These are phyloP conservation scores for Otocyon megalotis DNA, from an alignment of 2,113 vertebrate species.

Conservation along the genomic window DNA sequence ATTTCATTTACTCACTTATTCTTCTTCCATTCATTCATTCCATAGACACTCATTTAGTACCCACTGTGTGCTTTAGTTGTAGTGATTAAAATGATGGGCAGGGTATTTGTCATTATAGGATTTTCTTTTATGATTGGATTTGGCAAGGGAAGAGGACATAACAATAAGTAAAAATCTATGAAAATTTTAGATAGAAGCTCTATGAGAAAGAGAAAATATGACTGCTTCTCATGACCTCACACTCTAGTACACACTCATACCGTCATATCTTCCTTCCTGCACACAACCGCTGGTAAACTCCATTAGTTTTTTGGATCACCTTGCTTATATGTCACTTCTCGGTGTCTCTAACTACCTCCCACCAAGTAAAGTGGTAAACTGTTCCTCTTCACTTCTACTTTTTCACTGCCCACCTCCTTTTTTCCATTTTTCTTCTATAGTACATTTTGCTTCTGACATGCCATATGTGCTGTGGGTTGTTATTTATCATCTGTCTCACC, in stretches of 20 bases:
- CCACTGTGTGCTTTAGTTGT: not conserved
- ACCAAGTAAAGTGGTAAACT: rapidly evolving
- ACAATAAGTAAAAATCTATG: not conserved
- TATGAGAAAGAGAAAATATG: not conserved
- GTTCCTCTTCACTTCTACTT: rapidly evolving
- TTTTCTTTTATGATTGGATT: not conserved
- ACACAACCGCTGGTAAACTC: not conserved
- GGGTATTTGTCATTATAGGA: not conserved
- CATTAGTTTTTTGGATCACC: not conserved
- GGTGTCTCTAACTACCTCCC: not conserved
- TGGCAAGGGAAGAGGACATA: not conserved
- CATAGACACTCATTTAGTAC: not conserved
- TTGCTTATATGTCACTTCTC: not conserved
- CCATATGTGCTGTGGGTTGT: not conserved
- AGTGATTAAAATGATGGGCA: not conserved
- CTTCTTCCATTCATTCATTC: not conserved
- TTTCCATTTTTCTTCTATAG: not conserved
- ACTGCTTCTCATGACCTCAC: not conserved
- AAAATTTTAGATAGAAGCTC: not conserved
- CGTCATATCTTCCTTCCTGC: not conserved
- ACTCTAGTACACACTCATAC: not conserved
- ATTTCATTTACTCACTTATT: not conserved
- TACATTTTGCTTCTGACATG: not conserved
- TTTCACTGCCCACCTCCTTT: rapidly evolving
- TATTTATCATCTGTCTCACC: not conserved